Base-by-base conservation (phyloP, 2,888 invertebrate species). In the Yponomeuta cagnagella region DNA sequence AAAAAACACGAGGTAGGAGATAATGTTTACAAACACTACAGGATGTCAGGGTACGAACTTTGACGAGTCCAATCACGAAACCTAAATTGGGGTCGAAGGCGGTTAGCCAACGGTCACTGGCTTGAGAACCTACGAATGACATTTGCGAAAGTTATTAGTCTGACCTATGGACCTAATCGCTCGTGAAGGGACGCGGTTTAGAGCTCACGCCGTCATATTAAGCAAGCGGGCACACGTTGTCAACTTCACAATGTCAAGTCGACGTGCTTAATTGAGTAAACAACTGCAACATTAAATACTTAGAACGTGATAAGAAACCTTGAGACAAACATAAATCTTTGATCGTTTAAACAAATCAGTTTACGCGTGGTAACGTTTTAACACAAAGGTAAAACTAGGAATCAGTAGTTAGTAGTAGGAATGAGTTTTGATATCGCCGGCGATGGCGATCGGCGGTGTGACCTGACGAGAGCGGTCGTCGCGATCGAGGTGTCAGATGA, bases 61-160 rank as follows among this genome's bases (percentile, higher is more conserved):
- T 78, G 80, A 74, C 83, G 81, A 85, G 86, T 86, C 84, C 87
- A 79, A 4, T 30, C 5, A n/a, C 33, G 8, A 68, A 72, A 78
- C 76, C 77, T 79, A 84, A 87, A 87, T 85, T 89, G 87, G 81
- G 86, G 86, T 89, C 87, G 82, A 79, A 86, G 77, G 80, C 80
- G 86, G 83, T 82, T 84, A 82, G 76, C 79, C 79, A 71, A 77
- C 81, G 78, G 74, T 75, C 76, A 77, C 77, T 74, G 80, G 74
- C 78, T 76, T 74, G 74, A 74, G 76, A 74, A 52, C 68, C 75
- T 74, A 79, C 77, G 76, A 77, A 73, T 76, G 78, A 78, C 79
- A 69, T 71, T 67, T 70, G 73, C 70, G 71, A 68, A 67, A 48
- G 68, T 58, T 58, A 58, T 58, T 12, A 58, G 52, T 58, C 52